Conservation (phyloP, 30 jellyfish, hydroid and myxozoan genomes). For the Pseudorhiza aurosa region DNA sequence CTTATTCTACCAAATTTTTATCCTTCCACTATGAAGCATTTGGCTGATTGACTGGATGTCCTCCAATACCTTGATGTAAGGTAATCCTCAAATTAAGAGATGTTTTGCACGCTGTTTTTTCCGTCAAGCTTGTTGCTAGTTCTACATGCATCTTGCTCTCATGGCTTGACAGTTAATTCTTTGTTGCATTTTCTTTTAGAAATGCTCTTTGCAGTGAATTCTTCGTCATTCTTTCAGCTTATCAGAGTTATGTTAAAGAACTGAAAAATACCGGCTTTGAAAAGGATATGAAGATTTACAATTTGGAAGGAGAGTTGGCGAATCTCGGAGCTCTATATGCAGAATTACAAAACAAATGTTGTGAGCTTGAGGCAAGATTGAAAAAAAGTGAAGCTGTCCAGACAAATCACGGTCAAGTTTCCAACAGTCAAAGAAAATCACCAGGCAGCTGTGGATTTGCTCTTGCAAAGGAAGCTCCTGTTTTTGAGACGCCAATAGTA, state of each 20-base stretch:
- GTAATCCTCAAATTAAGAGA: too few species aligned
- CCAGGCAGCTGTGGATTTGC: not conserved
- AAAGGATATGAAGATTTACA: constrained; percentile 57
- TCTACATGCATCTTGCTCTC: too few species aligned
- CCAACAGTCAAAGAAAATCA: not conserved
- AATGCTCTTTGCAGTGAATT: too few species aligned
- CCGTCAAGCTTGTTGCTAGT: too few species aligned
- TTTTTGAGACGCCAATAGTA: constrained; percentile 12
- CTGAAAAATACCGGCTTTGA: constrained; percentile 44
- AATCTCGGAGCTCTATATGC: constrained; percentile 16
- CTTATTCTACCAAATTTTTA: too few species aligned
- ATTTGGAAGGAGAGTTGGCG: constrained; percentile 16
- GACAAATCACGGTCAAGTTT: not conserved
- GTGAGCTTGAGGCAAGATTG: not conserved
- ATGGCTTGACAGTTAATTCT: too few species aligned
- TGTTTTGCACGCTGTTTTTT: too few species aligned
- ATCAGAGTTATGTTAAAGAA: constrained; percentile 30
- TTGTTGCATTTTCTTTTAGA: too few species aligned
- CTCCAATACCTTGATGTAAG: too few species aligned
- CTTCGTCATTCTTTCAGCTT: constrained; percentile 14
- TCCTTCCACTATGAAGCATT: too few species aligned
- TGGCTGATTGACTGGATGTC: too few species aligned
- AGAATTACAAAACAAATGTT: constrained; percentile 11
- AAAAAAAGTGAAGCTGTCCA: not conserved
- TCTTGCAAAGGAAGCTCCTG: not conserved